Conservation (phyloP, 2,888 invertebrate genomes). For the Aquatica leii region DNA sequence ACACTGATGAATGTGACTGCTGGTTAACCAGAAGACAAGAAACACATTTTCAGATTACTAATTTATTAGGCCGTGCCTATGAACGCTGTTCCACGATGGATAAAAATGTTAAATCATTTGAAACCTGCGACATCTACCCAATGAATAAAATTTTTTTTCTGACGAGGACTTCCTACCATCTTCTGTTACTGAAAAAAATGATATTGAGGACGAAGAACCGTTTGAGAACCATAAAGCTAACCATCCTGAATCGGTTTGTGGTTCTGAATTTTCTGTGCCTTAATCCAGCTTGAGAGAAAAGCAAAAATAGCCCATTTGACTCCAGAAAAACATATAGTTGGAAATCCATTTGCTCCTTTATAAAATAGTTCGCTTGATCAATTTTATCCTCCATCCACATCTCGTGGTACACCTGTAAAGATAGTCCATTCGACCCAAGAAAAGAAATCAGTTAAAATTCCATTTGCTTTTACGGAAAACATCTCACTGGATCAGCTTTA, state of each 20-base stretch:
- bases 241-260: not conserved
- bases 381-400: not conserved
- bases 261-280: not conserved
- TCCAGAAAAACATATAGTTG: not conserved
- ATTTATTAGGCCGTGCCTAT: constrained; percentile 4
- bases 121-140: constrained; percentile 4
- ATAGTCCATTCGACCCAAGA: no score
- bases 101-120: constrained; percentile 1
- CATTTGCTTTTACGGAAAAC: not conserved
- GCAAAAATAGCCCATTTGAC: not conserved
- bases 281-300: not conserved
- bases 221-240: not conserved
- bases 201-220: not conserved
- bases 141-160: not conserved
- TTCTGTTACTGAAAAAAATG: not conserved
- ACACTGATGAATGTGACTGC: constrained; percentile 11
- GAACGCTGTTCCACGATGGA: constrained; percentile 4
- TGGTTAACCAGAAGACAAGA: constrained; percentile 18
- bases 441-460: not conserved
- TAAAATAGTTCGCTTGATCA: no score
- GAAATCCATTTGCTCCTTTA: not conserved
- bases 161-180: not conserved
- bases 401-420: not conserved
- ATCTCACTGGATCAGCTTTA: not conserved
- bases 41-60: not conserved